Evolutionary conservation across 2,113 vertebrate species (phyloP).

Genomic region (Alouatta palliata): DNA sequence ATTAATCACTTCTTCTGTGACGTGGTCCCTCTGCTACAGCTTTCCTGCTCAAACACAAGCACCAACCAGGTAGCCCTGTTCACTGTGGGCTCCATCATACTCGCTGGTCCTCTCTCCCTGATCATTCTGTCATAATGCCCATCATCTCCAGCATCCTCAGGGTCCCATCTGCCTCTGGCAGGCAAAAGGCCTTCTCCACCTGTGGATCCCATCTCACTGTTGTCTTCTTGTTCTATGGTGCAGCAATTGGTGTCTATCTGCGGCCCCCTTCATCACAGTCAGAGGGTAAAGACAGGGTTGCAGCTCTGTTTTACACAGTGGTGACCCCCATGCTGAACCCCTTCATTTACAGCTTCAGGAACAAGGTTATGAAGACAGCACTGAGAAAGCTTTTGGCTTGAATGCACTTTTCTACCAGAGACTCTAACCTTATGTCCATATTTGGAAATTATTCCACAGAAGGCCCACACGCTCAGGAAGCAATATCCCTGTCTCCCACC

Average conservation of each 20-base stretch:
- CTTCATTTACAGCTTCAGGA: slow-evolving; percentile 45
- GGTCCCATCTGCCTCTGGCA: not conserved
- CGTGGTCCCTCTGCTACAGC: slow-evolving; percentile 33
- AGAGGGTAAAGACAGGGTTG: not conserved
- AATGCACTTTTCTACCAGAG: not conserved
- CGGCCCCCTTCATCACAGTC: not conserved
- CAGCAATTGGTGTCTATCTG: slow-evolving; percentile 25
- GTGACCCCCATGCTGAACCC: slow-evolving; percentile 48
- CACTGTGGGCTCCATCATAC: not conserved
- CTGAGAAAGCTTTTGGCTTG: slow-evolving; percentile 1
- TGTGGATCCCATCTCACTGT: slow-evolving; percentile 43
- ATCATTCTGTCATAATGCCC: slow-evolving; percentile 32
- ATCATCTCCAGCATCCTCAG: slow-evolving; percentile 35
- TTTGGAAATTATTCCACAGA: not conserved
- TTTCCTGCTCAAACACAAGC: slow-evolving; percentile 42
- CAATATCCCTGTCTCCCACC: not conserved
- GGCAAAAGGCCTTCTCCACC: slow-evolving; percentile 53
- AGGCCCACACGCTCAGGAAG: not conserved
- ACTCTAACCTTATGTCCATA: not conserved
- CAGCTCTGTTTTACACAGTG: slow-evolving; percentile 46
- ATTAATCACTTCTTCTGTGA: slow-evolving; percentile 61
- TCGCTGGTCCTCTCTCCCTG: slow-evolving; percentile 23
- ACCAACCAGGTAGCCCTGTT: slow-evolving; percentile 29
- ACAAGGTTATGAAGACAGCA: slow-evolving; percentile 10
- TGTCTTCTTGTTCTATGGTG: slow-evolving; percentile 54